Percentiles rank a stretch among this genome's conserved stretches.
These are phyloP conservation scores for Erannis defoliaria DNA, from an alignment of 2,888 invertebrate genomes.

Conservation along the genomic window DNA sequence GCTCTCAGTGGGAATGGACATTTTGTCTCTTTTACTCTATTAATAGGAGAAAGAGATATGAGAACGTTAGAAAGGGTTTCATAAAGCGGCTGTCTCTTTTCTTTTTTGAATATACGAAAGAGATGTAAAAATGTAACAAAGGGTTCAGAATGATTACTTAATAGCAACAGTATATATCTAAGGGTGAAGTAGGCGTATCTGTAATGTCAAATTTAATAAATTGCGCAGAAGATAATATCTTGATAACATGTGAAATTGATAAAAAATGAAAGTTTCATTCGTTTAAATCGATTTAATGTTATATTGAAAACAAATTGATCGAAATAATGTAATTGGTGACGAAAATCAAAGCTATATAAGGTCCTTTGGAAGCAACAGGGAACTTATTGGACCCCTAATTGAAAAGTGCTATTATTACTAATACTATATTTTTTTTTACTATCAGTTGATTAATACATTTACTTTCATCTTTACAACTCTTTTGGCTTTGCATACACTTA, in stretches of 20 bases:
- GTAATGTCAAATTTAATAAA: slow-evolving; percentile 78
- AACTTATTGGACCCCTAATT: no score
- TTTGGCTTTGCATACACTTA: no score
- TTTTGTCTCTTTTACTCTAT: slow-evolving; percentile 49
- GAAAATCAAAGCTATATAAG: neutral
- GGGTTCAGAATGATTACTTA: slow-evolving; percentile 54
- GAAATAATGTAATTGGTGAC: slow-evolving; percentile 9
- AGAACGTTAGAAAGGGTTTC: slow-evolving; percentile 41
- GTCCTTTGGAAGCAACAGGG: no score
- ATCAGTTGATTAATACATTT: no score
- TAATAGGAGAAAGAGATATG: slow-evolving; percentile 30
- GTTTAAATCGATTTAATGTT: slow-evolving; percentile 43
- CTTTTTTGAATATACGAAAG: slow-evolving; percentile 37
- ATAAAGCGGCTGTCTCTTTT: slow-evolving; percentile 50
- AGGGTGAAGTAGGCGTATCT: slow-evolving; percentile 79
- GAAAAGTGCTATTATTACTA: no score
- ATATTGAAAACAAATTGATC: slow-evolving; percentile 36
- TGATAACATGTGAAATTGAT: slow-evolving; percentile 35
- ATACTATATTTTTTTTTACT: no score
- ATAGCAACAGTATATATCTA: slow-evolving; percentile 50
- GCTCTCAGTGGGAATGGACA: slow-evolving; percentile 45
- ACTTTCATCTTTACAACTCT: no score
- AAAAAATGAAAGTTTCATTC: slow-evolving; percentile 26
- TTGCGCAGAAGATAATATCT: slow-evolving; percentile 70
- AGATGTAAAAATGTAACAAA: slow-evolving; percentile 28